These are phyloP conservation scores for Proteles cristata DNA, from an alignment of 2,113 vertebrate species.

Conservation along the genomic window DNA sequence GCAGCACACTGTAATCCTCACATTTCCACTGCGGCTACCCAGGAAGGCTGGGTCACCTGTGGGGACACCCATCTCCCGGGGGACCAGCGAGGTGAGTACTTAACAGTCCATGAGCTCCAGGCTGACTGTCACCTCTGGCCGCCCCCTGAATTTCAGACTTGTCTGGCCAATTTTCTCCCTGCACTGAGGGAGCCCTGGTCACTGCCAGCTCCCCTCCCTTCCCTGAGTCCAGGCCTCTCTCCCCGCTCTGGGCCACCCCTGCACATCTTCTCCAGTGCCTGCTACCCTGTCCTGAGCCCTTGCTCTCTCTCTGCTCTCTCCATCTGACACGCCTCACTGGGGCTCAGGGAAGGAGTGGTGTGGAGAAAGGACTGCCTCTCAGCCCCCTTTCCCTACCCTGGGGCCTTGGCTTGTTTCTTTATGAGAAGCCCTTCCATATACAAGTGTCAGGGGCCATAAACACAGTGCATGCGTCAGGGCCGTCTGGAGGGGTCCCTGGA, in stretches of 20 bases:
- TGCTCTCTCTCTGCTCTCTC: background rate
- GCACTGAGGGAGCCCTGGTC: background rate
- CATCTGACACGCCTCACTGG: background rate
- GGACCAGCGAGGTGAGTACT: background rate
- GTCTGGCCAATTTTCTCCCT: background rate
- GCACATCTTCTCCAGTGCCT: accelerated
- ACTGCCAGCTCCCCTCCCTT: background rate
- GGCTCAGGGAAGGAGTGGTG: accelerated
- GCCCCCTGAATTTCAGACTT: background rate
- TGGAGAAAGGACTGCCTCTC: background rate
- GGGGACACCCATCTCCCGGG: background rate
- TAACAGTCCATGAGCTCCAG: background rate
- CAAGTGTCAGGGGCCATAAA: background rate
- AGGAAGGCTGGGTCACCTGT: background rate
- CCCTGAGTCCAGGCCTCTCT: background rate
- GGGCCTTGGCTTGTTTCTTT: background rate
- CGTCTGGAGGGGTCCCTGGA: background rate
- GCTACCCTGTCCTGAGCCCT: background rate
- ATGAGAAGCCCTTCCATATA: background rate
- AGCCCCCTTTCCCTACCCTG: accelerated
- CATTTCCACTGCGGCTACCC: background rate
- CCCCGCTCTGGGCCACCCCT: accelerated
- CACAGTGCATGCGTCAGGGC: background rate
- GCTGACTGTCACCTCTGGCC: background rate
- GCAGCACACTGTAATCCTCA: too few relatives aligned